Conservation (phyloP, 2,113 vertebrate species). For the Platycercus adscitus region DNA sequence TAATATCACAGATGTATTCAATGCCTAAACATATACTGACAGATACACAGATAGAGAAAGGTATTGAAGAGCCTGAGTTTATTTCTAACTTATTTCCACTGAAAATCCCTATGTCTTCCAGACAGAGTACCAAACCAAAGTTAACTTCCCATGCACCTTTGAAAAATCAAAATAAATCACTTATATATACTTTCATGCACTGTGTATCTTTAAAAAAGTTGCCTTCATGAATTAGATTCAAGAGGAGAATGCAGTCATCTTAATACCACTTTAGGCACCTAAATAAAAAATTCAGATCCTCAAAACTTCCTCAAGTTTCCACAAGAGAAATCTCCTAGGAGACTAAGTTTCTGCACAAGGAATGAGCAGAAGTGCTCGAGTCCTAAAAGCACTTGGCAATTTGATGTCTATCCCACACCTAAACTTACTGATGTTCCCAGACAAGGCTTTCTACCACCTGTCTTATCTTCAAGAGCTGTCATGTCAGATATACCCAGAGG, state of each 20-base stretch:
- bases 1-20: not conserved
- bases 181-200: not conserved
- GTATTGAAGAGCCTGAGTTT: not conserved
- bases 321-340: not conserved
- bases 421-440: not conserved
- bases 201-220: not conserved
- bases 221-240: not conserved
- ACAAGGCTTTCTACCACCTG: not conserved
- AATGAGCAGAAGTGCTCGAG: not conserved
- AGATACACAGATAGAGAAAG: not conserved
- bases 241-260: not conserved
- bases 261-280: not conserved
- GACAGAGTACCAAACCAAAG: not conserved
- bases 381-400: not conserved
- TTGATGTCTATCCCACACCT: not conserved
- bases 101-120: not conserved
- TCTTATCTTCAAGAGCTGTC: not conserved
- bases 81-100: not conserved
- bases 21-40: not conserved
- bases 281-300: not conserved
- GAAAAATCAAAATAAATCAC: not conserved
- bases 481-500: rapidly evolving
- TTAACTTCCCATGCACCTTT: not conserved
- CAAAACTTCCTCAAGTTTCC: not conserved
- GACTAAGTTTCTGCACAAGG: not conserved